Conservation (phyloP, 2,888 invertebrate species). For the Drosophila stalkeri region DNA sequence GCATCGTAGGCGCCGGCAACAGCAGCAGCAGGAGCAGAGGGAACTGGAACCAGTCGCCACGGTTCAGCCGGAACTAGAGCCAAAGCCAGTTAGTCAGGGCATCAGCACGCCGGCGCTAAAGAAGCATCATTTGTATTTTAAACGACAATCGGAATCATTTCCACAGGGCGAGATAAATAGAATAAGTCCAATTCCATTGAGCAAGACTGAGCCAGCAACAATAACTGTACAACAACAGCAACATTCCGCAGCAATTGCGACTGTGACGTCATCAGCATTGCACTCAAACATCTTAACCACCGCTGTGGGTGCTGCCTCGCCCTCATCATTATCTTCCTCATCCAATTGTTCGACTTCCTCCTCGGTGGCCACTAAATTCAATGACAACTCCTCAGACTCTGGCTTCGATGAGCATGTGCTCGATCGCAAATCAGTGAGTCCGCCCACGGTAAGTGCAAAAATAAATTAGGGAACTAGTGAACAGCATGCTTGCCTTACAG, state of each 20-base stretch:
- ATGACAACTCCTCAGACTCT: conserved; percentile 90
- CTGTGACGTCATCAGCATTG: conserved; percentile 19
- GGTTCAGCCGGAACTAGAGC: conserved; percentile 18
- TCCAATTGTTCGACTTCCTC: conserved; percentile 78
- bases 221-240: conserved; percentile 46
- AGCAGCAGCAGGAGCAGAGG: conserved; percentile 23
- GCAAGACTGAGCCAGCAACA: conserved; percentile 65
- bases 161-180: conserved; percentile 78
- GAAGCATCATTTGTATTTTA: conserved; percentile 85
- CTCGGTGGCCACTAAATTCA: conserved; percentile 84
- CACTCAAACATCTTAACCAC: conserved; percentile 47
- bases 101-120: conserved; percentile 80
- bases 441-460: conserved; percentile 79
- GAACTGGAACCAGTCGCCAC: conserved; percentile 31
- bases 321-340: conserved; percentile 76
- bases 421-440: conserved; percentile 83
- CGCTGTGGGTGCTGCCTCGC: conserved; percentile 75
- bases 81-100: conserved; percentile 28
- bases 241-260: conserved; percentile 15
- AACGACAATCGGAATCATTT: conserved; percentile 84
- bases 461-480: not conserved
- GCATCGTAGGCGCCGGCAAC: conserved; percentile 63
- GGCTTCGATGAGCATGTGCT: conserved; percentile 88
- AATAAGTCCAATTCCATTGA: conserved; percentile 82
- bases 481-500: not conserved